phyloP scores from a whole-genome alignment of 1,140 invertebrate genomes.

The Aphidius ervi region DNA sequence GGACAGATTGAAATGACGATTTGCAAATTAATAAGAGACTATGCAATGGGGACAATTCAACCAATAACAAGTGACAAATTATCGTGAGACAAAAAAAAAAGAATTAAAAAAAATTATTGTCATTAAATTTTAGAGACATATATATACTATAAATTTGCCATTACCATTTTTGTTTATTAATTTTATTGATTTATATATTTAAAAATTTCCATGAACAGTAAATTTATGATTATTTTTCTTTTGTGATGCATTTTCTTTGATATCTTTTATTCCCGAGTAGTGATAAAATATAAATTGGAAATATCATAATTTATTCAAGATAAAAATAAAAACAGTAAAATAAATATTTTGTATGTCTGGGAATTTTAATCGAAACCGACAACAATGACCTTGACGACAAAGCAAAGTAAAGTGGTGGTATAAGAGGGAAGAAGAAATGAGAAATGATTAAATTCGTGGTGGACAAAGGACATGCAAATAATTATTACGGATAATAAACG shows the following conservation, averaged over 20 bases:
- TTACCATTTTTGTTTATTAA: too few relatives aligned
- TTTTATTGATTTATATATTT: too few relatives aligned
- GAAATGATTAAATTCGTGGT: constrained; percentile 5
- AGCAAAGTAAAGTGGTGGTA: too few relatives aligned
- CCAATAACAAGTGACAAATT: constrained; percentile 37
- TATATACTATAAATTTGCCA: too few relatives aligned
- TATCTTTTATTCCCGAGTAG: too few relatives aligned
- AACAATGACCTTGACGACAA: neutral
- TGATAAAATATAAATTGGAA: neutral
- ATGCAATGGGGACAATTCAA: constrained; percentile 32
- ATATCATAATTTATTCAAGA: neutral
- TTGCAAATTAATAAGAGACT: neutral
- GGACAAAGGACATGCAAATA: constrained; percentile 9
- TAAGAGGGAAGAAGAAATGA: neutral
- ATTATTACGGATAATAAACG: constrained; percentile 6
- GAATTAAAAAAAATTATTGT: too few relatives aligned
- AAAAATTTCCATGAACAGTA: too few relatives aligned
- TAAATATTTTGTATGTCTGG: neutral
- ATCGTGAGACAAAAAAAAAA: constrained; percentile 35
- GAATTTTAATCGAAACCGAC: constrained; percentile 1
- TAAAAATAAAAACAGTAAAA: too few relatives aligned
- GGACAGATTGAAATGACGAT: neutral
- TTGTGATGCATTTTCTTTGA: too few relatives aligned
- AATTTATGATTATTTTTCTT: too few relatives aligned
- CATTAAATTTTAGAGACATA: too few relatives aligned